Evolutionary conservation across 2,797 vertebrate species (phyloP).

Genomic region (Melanotaenia parkinsoni): DNA sequence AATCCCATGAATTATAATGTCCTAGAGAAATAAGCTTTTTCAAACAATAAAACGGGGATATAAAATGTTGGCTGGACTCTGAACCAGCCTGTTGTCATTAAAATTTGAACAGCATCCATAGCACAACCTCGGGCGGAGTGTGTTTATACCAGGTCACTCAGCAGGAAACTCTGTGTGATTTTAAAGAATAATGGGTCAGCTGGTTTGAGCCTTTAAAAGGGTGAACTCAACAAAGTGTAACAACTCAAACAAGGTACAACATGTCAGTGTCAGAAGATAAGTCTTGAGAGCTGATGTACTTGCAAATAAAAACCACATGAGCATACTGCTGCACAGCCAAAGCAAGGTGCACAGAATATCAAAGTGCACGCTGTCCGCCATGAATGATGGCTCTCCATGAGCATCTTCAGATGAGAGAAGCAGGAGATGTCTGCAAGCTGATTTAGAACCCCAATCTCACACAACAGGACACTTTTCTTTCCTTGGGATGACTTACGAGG

Average conservation of each 20-base stretch:
- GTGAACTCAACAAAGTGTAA: conserved; percentile 29
- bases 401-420: conserved; percentile 64
- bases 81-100: conserved; percentile 41
- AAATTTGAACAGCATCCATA: conserved; percentile 50
- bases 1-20: conserved; percentile 38
- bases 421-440: conserved; percentile 65
- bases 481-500: conserved; percentile 67
- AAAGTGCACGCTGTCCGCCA: conserved; percentile 54
- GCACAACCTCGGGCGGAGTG: conserved; percentile 20
- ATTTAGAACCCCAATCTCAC: conserved; percentile 75
- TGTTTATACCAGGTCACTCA: conserved; percentile 55
- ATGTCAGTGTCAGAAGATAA: not conserved
- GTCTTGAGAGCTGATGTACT: conserved; percentile 2
- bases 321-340: conserved; percentile 7
- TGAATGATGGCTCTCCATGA: conserved; percentile 74
- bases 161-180: conserved; percentile 34
- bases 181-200: conserved; percentile 32
- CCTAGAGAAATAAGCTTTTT: conserved; percentile 24
- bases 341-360: conserved; percentile 47
- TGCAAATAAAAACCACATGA: conserved; percentile 14
- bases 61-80: conserved; percentile 36
- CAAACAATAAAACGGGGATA: conserved; percentile 55
- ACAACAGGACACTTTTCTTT: conserved; percentile 57
- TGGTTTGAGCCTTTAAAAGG: conserved; percentile 16
- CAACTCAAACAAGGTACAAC: not conserved